These are phyloP conservation scores for Calliscelio sp. DNA, from an alignment of 2,888 invertebrate genomes.

Conservation along the genomic window DNA sequence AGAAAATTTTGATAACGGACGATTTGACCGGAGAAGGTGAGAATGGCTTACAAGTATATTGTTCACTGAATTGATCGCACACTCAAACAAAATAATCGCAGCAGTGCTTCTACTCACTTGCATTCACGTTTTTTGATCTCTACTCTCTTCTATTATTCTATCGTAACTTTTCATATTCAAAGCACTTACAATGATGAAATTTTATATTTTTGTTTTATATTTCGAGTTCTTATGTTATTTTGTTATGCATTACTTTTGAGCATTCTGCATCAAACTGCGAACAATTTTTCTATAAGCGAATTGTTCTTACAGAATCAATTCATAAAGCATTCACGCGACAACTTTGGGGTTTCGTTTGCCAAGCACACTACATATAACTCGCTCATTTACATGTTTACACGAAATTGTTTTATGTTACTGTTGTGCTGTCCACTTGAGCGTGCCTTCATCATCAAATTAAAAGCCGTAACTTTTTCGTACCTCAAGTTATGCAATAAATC, in stretches of 20 bases:
- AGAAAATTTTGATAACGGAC: constrained; percentile 66
- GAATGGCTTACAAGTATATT: constrained; percentile 80
- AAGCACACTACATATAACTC: constrained; percentile 20
- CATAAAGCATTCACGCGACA: no score
- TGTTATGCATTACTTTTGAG: neutral
- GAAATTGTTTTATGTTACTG: constrained; percentile 76
- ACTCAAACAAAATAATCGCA: constrained; percentile 78
- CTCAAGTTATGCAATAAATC: constrained; percentile 22
- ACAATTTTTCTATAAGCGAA: neutral
- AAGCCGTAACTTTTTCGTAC: constrained; percentile 22
- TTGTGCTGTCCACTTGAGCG: constrained; percentile 71
- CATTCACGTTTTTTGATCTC: constrained; percentile 27
- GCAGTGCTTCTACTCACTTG: constrained; percentile 81
- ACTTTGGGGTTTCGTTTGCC: no score
- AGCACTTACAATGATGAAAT: constrained; percentile 11
- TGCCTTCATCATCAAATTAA: constrained; percentile 15
- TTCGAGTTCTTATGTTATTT: neutral
- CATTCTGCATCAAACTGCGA: neutral
- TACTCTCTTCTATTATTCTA: constrained; percentile 27
- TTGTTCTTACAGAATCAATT: no score
- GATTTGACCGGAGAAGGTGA: constrained; percentile 81
- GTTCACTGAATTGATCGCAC: constrained; percentile 78
- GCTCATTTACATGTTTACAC: constrained; percentile 35
- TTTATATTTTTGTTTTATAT: neutral
- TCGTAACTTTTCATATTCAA: constrained; percentile 16